Percentiles rank a stretch among this genome's conserved stretches.
Evolutionary conservation across 1,140 invertebrate genomes (phyloP).

Genomic region (Brachionus koreanus): DNA sequence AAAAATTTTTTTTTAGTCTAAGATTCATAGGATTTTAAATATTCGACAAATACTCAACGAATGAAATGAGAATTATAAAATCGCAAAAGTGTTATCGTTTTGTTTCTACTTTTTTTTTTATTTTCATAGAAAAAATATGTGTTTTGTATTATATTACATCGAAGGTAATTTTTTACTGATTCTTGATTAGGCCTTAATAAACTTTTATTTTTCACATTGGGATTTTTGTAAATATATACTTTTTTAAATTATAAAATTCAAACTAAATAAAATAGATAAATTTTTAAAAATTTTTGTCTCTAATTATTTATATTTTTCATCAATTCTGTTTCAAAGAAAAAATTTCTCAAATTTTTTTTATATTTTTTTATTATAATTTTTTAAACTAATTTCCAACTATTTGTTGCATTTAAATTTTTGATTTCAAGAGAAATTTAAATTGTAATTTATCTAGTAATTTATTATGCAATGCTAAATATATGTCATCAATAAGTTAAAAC

Average conservation of each 20-base stretch:
- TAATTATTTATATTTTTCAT: background rate
- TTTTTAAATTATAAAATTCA: conserved; percentile 12
- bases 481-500: background rate
- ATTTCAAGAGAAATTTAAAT: background rate
- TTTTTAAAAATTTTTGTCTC: background rate
- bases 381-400: background rate
- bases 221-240: background rate
- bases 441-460: background rate
- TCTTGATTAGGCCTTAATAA: background rate
- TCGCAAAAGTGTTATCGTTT: conserved; percentile 20
- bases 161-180: background rate
- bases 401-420: background rate
- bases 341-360: background rate
- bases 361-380: background rate
- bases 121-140: conserved; percentile 1
- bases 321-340: background rate
- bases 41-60: conserved; percentile 32
- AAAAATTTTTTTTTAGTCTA: conserved; percentile 29
- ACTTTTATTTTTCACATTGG: background rate
- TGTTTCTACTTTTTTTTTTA: background rate
- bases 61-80: conserved; percentile 41
- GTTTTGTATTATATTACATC: background rate
- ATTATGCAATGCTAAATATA: background rate
- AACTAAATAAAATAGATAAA: background rate
- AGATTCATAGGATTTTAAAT: background rate